Conservation (phyloP, 2,888 invertebrate genomes). For the Polietes domitor region DNA sequence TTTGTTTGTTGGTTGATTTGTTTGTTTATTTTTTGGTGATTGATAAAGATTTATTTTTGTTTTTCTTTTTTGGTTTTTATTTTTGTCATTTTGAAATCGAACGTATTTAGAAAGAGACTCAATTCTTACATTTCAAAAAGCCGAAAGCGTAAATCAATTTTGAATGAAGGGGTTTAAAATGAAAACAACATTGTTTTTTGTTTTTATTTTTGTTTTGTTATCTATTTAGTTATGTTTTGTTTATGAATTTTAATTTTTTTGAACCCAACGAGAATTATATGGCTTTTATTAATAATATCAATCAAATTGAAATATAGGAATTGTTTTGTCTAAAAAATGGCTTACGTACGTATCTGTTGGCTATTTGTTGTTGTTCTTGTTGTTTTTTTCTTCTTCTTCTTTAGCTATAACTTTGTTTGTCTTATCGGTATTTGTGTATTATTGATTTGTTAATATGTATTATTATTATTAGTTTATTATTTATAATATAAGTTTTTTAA, state of each 20-base stretch:
- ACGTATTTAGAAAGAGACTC: background rate
- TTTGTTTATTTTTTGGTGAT: slow-evolving; percentile 24
- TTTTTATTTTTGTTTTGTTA: background rate
- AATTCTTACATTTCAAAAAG: slow-evolving; percentile 25
- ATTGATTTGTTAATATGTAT: slow-evolving; percentile 17
- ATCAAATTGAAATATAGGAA: slow-evolving; percentile 43
- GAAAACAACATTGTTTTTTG: background rate
- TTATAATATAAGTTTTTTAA: slow-evolving; percentile 64
- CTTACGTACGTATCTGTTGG: slow-evolving; percentile 52
- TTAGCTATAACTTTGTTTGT: slow-evolving; percentile 47
- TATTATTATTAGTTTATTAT: slow-evolving; percentile 55
- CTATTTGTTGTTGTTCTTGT: slow-evolving; percentile 43
- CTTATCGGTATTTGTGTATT: slow-evolving; percentile 18
- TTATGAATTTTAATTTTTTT: background rate
- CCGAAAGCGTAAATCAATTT: slow-evolving; percentile 26
- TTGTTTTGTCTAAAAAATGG: slow-evolving; percentile 40
- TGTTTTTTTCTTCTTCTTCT: background rate
- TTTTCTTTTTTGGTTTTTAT: background rate
- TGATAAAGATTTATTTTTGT: slow-evolving; percentile 45
- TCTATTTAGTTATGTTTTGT: slow-evolving; percentile 3
- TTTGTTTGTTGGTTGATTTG: slow-evolving; percentile 23
- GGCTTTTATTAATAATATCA: background rate
- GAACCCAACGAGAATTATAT: slow-evolving; percentile 20
- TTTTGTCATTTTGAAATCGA: slow-evolving; percentile 3
- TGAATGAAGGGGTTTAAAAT: background rate